Conservation (phyloP, 2,113 vertebrate genomes). For the Hippocampus guttulatus region DNA sequence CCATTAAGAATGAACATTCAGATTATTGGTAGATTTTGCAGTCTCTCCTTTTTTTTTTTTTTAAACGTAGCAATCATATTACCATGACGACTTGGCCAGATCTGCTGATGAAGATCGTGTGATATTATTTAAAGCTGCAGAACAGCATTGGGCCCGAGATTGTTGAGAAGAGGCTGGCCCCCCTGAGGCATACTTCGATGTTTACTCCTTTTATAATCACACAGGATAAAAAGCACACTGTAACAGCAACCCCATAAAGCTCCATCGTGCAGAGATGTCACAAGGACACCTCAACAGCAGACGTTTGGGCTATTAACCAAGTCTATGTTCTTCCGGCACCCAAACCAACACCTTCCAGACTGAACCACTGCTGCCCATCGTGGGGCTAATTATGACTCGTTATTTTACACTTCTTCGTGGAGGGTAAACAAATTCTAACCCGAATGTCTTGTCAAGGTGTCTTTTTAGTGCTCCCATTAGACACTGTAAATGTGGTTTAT, state of each 20-base stretch:
- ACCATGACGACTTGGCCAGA: not conserved
- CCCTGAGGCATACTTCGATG: not conserved
- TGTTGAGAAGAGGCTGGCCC: not conserved
- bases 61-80: not conserved
- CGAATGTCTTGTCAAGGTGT: not conserved
- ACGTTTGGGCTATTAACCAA: not conserved
- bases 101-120: slow-evolving; percentile 1
- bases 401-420: not conserved
- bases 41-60: not conserved
- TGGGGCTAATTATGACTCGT: not conserved
- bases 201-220: not conserved
- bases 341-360: not conserved
- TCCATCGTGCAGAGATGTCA: not conserved
- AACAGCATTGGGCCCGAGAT: not conserved
- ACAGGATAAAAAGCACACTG: too few species aligned
- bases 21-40: not conserved
- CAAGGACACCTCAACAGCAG: not conserved
- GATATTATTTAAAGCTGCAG: not conserved
- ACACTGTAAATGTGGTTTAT: not conserved
- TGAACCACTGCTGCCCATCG: not conserved
- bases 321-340: not conserved
- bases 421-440: not conserved
- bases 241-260: too few species aligned
- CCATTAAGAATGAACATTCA: not conserved
- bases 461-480: not conserved